Base-by-base conservation (phyloP, 2,888 invertebrate species). In the Rhyacophila evoluta region DNA sequence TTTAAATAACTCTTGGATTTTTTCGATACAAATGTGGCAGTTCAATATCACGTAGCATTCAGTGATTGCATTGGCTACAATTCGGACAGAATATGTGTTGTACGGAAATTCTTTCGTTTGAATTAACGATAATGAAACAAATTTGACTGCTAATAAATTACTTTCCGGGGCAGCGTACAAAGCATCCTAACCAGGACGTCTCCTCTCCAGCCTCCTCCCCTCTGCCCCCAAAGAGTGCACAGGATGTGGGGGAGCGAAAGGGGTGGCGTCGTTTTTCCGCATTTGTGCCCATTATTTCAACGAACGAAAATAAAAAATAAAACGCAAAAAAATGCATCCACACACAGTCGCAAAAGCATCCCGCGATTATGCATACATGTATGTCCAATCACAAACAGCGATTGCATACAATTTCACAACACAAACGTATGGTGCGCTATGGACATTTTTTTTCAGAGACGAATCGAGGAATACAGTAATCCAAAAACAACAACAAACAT, bases 281-380 rank as follows among this genome's bases (percentile, higher is more conserved):
- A 82, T 82, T 82, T 82, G 81, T 81, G 80, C 82, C 82, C 82
- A 82, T 82, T 82, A 82, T 82, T 82, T 82, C 82, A 78, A 74
- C 78, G 81, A 81, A 81, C 80, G 79, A 77, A 81, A 55, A 55
- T 55, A 25, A 55, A 55, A 82, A 82, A 82, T n/a, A 82, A 79
- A 69, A 33, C 28, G 41, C 19, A 71, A 79, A 81, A 82, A 82
- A 81, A 77, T 81, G 79, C 81, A 81, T 81, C 78, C 71, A 12
- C 72, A 77, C 79, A 79, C 78, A 73, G 38, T 68, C 77, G 72
- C 73, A 41, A 77, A 76, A 74, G 79, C 78, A 76, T 39, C 55
- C 71, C 33, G 37, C 68, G 27, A 12, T 37, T 27, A 29, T 55
- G 74, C 67, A 67, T 37, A 67, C 74, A 74, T 12, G 8, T 36